Evolutionary conservation across 2,113 vertebrate genomes (phyloP), one percentile per base, ranked within the genome.

Genomic region (Lontra canadensis): DNA sequence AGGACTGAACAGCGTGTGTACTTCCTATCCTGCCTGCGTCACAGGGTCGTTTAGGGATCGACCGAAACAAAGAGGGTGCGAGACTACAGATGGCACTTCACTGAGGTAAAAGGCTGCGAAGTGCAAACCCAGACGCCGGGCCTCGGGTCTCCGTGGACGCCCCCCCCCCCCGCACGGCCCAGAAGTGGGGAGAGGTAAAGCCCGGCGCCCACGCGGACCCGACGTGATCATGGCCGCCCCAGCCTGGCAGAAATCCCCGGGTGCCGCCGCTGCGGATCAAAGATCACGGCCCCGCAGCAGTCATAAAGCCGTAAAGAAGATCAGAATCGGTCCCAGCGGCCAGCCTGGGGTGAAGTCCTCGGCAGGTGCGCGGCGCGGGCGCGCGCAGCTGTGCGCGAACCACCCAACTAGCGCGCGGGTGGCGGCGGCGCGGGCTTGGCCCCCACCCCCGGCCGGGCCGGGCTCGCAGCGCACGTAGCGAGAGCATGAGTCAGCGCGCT

Each of bases 401-500:
- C 76, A 73, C 42, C 26, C 14, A 4, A 49, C 31, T 73, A 79
- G 81, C 82, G 47, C 55, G 81, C 65, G 15, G 36, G 89, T 17
- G 57, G 74, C 3, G 55, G 84, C 11, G 78, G 63, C 82, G 76
- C 1, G 7, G 76, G 34, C 88, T 49, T 55, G 59, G 14, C 3
- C 29, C 36, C 69, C 21, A 25, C 69, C 18, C 80, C 67, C 34
- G 44, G 65, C 76, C 67, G 36, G 31, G 85, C 94, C 69, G 86
- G 85, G 83, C 96, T 47, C 74, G 96, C 86, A 15, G 90, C 97
- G 98, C 98, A 98, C 90, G 59, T 97, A 98, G 92, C 90, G 57
- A 95, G 39, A 47, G 21, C 95, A 76, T 98, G 97, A 98, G 97
- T 98, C 99, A 98, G 98, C 98, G 96, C 0, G 23, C 94, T 93